Base-by-base conservation (phyloP, 2,888 invertebrate species). In the Mycalesis mineus region DNA sequence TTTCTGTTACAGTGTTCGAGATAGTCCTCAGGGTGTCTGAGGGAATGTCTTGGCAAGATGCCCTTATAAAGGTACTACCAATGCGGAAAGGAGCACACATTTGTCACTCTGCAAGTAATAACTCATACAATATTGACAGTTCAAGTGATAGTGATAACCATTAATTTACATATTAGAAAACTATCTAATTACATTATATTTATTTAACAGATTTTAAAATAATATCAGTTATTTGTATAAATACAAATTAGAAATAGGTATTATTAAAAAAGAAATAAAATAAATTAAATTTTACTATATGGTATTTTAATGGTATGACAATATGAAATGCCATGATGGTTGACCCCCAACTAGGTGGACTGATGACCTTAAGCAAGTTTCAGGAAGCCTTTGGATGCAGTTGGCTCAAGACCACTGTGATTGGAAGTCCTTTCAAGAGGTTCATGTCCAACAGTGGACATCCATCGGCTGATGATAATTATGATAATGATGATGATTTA, bases 41-140 rank as follows among this genome's bases (percentile, higher is more conserved):
- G 83, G 96, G 95, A 2, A 90, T 92, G 72, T 86, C 92, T 0
- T 97, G 97, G 95, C 93, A 94, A 72, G 93, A 96, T 52, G 92
- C 96, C 0, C 92, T 97, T 63, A 87, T 96, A 65, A 88, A 92
- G 73, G 94, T 94, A 2, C 85, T 97, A 64, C 97, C 97, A 1
- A 88, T 92, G 70, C 89, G 97, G 47, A 96, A 95, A 82, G 94
- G 95, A 29, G 95, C 94, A 31, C 91, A 86, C 36, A 72, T 90
- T 53, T 75, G 74, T 70, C 73, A 80, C 54, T 73, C 67, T 63
- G 63, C 69, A 66, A 77, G 74, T 73, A 72, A 70, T 63, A 70
- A 77, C 52, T 70, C 74, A 61, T 72, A 74, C 47, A 76, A 71
- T 60, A 64, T 71, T 68, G 76, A 79, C 58, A 63, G 71, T 58